Base-by-base conservation (phyloP, 1,140 invertebrate species). In the Dendroctonus valens region DNA sequence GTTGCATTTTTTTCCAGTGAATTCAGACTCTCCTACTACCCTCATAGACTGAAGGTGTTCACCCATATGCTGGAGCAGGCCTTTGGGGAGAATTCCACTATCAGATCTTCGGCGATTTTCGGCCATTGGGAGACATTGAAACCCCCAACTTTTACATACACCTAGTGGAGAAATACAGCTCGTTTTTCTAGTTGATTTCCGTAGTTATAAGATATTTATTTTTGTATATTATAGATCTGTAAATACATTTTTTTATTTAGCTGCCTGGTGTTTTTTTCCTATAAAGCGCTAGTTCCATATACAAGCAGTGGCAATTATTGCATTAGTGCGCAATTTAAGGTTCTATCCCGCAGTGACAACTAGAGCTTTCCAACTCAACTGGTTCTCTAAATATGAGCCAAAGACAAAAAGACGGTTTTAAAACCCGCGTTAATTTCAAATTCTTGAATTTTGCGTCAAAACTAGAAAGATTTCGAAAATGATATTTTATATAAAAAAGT, bases 1-100 rank as follows among this genome's bases (percentile, higher is more conserved):
- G 3, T 37, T 42, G 4, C 40, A 44, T 44, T 41, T 37, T 11
- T 62, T 83, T 84, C 65, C 75, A 92, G 87, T 73, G 86, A 91
- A 73, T 95, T 94, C 79, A 84, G 92, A 9, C 79, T 94, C 11
- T 92, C 91, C 5, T 95, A 94, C 75, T 93, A 92, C 80, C 92
- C 92, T 5, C 92, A 94, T 73, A 84, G 83, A 50, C 77, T 94
- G 55, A 81, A 85, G 7, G 79, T 81, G 2, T 94, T 95, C 77
- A 86, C 83, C 0, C 72, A 82, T 3, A 87, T 93, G 79, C 76
- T 94, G 11, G 78, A 81, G 46, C 87, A 90, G 60, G 84, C 86
- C 5, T 94, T 95, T 76, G 85, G 84, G n/a, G 71, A 79, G 8
- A 77, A 83, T 26, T 82, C 83, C 0, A 83, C 85, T 89, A 92